Base-by-base conservation (phyloP, 2,888 invertebrate species). In the Parnassius glacialis region DNA sequence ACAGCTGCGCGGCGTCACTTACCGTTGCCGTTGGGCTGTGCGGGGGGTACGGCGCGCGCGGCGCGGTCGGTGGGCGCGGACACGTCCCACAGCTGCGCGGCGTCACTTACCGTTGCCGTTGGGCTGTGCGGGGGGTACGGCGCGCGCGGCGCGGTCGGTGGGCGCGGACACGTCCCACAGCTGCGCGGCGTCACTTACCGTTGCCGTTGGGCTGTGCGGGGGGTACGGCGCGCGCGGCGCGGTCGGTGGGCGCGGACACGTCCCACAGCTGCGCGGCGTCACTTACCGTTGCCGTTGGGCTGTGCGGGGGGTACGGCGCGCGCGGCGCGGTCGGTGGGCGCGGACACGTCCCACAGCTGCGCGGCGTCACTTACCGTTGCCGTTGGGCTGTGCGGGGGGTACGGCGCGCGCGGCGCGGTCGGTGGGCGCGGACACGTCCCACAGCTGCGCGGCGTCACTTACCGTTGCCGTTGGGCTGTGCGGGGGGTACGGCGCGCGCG, bases 271-370 rank as follows among this genome's bases (percentile, higher is more conserved):
- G 20, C 20, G 20, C 20, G 20, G 20, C 7, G 34, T 34, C 20
- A 52, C 57, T 57, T 13, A 68, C 64, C 67, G 52, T 61, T 65
- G 12, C 66, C 67, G 3, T 73, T 75, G 62, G 70, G 56, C 10
- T 64, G 61, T 10, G 66, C 62, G 65, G 57, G 64, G 60, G 43
- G 73, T 58, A n/a, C 65, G 70, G 2, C 75, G 67, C 44, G 75
- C 7, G 92, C 88, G 13, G 94, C 93, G 68, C 96, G 93, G 86
- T 98, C 97, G 59, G 99, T 92, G 12, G 98, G 98, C 10, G 98
- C 99, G 12, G 98, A 98, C 65, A 99, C 93, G 91, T 99, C 99
- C 99, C 99, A 99, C 96, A 99, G 97, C 90, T 98, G 98, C 65
- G 98, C 95, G 51, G 96, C 96, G 55, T 2, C 43, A 43, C 10